phyloP scores from a whole-genome alignment of 2,888 invertebrate genomes.

The Strigamia crassipes region DNA sequence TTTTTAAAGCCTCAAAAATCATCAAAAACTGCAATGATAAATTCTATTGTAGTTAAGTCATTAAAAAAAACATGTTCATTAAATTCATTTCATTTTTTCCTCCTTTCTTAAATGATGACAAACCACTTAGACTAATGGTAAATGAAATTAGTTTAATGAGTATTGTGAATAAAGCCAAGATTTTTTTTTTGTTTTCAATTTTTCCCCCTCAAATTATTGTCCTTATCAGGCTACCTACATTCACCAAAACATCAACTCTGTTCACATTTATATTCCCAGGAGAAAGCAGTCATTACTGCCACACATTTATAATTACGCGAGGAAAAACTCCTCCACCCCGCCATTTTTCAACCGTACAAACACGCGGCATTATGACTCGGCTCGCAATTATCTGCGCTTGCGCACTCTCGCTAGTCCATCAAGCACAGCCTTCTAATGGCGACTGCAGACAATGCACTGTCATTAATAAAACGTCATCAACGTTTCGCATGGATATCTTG shows the following conservation, averaged over 20 bases:
- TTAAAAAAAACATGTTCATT: no score
- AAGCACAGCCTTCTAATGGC: constrained; percentile 19
- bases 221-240: constrained; percentile 11
- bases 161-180: no score
- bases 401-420: constrained; percentile 5
- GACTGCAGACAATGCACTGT: constrained; percentile 2
- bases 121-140: no score
- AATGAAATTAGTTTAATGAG: no score
- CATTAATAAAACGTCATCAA: constrained; percentile 26
- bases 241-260: constrained; percentile 17
- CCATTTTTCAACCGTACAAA: constrained; percentile 26
- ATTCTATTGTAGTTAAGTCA: no score
- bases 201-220: neutral
- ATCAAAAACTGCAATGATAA: no score
- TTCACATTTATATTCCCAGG: constrained; percentile 17
- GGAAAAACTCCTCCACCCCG: neutral
- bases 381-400: constrained; percentile 19
- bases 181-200: neutral
- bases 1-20: no score
- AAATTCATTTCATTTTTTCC: no score
- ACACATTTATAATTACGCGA: constrained; percentile 16
- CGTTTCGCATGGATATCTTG: constrained; percentile 8
- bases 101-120: no score
- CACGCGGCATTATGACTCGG: constrained; percentile 5
- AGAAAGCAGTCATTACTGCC: constrained; percentile 8